Base-by-base conservation (phyloP, 2,888 invertebrate species). In the Oeneis ivallda region DNA sequence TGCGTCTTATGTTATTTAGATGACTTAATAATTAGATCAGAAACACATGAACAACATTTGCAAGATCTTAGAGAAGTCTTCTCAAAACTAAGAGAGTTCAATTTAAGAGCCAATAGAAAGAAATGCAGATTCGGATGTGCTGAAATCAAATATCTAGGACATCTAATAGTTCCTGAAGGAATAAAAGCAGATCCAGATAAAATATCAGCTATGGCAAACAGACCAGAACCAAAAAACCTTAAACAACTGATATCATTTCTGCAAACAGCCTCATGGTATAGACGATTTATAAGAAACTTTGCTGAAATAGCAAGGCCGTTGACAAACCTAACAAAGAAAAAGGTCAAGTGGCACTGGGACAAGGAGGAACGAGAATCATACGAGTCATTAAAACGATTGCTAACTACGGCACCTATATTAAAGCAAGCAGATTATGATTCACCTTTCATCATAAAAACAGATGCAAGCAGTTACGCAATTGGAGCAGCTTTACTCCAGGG, bases 71-170 rank as follows among this genome's bases (percentile, higher is more conserved):
- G 59, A 10, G 39, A 53, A 15, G 67, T 71, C 4, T 71, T 71
- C 43, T 52, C 6, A 2, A 41, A 57, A 57, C 9, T 75, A 6
- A 53, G 34, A 49, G 57, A 67, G 9, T 65, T 54, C 41, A 75
- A 75, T 6, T 64, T 78, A 0, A 41, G 41, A n/a, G 70, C 56
- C 1, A 76, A 76, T 53, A 47, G 19, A 37, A 19, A 56, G 0
- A 78, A 76, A 56, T 74, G 75, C 26, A 57, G 59, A 11, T 77
- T 76, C 37, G 59, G 66, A 8, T 72, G 72, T 19, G 17, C 67
- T 4, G 56, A 49, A 7, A 64, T 75, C 2, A 75, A 74, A 50
- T 77, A 75, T 32, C 57, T 77, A 9, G 76, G 76, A 0, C 78
- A 78, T 7, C 9, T 47, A 6, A 47, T 47, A 15, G 17, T 19